Evolutionary conservation across 1,140 invertebrate genomes (phyloP).

Genomic region (Aradophagus sp.): DNA sequence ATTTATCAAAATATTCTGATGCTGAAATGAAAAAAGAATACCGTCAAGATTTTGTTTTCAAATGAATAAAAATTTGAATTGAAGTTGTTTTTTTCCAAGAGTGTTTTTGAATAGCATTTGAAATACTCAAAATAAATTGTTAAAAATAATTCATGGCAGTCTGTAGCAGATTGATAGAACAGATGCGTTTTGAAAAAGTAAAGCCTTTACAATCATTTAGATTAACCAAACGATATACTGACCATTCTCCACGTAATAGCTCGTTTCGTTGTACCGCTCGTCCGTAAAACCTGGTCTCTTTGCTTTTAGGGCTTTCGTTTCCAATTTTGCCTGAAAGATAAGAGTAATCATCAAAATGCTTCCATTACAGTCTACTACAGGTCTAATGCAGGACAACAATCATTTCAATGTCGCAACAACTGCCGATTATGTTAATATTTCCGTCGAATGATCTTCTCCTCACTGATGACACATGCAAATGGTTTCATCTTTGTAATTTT

Average conservation of each 20-base stretch:
- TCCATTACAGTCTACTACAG: conserved; percentile 27
- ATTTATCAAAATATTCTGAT: no score
- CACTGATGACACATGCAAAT: no score
- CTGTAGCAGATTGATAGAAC: no score
- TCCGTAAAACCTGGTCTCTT: conserved; percentile 94
- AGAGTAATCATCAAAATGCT: conserved; percentile 60
- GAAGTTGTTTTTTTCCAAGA: no score
- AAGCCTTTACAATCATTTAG: conserved; percentile 31
- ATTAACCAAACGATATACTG: conserved; percentile 70
- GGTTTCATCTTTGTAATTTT: no score
- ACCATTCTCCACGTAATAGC: conserved; percentile 98
- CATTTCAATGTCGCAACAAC: conserved; percentile 29
- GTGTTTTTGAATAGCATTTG: no score
- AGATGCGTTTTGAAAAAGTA: conserved; percentile 27
- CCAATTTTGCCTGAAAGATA: conserved; percentile 91
- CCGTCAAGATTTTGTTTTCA: no score
- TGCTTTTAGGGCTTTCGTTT: conserved; percentile 93
- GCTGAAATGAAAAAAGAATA: no score
- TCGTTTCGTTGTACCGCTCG: conserved; percentile 94
- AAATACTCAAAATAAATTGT: no score
- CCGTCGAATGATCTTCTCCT: no score
- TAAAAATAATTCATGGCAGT: no score
- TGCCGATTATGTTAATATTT: conserved; percentile 23
- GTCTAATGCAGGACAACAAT: conserved; percentile 36
- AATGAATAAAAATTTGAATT: no score